phyloP scores from a whole-genome alignment of 2,797 vertebrate species.

The Chaenodraco wilsoni region DNA sequence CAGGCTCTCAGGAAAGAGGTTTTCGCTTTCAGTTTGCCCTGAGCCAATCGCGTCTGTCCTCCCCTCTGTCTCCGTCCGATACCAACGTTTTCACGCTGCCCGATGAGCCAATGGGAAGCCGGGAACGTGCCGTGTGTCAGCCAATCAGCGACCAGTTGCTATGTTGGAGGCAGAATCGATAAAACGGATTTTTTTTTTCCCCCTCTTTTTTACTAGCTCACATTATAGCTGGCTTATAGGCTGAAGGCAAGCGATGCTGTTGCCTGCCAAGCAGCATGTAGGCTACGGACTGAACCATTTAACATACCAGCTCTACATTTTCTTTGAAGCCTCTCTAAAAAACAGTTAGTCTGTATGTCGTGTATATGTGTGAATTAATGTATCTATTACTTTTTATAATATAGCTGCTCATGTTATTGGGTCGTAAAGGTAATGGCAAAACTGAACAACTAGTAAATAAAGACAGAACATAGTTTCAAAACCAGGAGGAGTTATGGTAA shows the following conservation, averaged over 20 bases:
- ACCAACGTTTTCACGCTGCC: slow-evolving; percentile 60
- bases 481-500: slow-evolving; percentile 4
- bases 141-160: slow-evolving; percentile 81
- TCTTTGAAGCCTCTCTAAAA: slow-evolving; percentile 15
- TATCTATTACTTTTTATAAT: background rate
- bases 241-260: slow-evolving; percentile 63
- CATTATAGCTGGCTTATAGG: slow-evolving; percentile 72
- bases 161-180: slow-evolving; percentile 82
- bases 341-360: slow-evolving; percentile 4
- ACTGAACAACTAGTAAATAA: background rate
- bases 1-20: slow-evolving; percentile 71
- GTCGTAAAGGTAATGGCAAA: slow-evolving; percentile 30
- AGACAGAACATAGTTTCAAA: slow-evolving; percentile 9
- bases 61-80: slow-evolving; percentile 80
- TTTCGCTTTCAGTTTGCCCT: slow-evolving; percentile 74
- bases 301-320: slow-evolving; percentile 39
- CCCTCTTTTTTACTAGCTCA: slow-evolving; percentile 64
- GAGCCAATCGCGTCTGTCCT: slow-evolving; percentile 73
- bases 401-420: slow-evolving; percentile 2
- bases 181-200: slow-evolving; percentile 37
- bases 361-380: background rate
- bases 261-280: slow-evolving; percentile 69
- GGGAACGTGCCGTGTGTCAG: slow-evolving; percentile 11
- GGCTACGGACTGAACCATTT: slow-evolving; percentile 47
- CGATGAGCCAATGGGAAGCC: slow-evolving; percentile 63